phyloP scores from a whole-genome alignment of 2,888 invertebrate genomes.

The Acronicta leporina region DNA sequence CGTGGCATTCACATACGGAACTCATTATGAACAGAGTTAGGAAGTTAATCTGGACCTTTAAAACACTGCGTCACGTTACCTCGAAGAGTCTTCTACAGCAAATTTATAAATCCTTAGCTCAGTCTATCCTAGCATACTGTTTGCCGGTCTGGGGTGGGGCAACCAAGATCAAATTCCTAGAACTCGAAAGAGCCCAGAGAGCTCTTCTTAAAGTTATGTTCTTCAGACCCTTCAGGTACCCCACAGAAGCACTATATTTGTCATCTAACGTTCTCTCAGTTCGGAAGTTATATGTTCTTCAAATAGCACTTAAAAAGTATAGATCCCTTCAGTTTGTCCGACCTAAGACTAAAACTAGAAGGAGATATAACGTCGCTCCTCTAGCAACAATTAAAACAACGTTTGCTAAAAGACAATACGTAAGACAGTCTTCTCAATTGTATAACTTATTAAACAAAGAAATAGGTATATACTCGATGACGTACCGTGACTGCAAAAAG shows the following conservation, averaged over 20 bases:
- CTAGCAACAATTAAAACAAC: too few species aligned
- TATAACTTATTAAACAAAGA: too few species aligned
- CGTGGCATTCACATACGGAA: constrained; percentile 6
- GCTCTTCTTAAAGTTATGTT: not conserved
- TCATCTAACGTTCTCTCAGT: not conserved
- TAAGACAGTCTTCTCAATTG: too few species aligned
- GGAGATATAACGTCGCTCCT: too few species aligned
- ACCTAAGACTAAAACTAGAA: not conserved
- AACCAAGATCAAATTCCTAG: constrained; percentile 9
- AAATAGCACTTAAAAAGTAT: not conserved
- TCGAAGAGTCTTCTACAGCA: not conserved
- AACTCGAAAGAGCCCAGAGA: not conserved
- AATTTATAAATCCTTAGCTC: constrained; percentile 11
- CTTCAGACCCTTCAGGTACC: not conserved
- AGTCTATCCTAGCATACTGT: constrained; percentile 14
- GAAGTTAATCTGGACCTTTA: constrained; percentile 15
- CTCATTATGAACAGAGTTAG: not conserved
- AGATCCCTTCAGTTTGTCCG: not conserved
- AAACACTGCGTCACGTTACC: constrained; percentile 10
- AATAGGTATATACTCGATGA: too few species aligned
- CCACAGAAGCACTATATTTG: not conserved
- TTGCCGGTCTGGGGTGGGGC: constrained; percentile 17
- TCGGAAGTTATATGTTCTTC: not conserved
- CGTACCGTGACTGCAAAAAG: too few species aligned
- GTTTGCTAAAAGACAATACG: too few species aligned